Evolutionary conservation across 2,888 invertebrate species (phyloP).

Genomic region (Fabriciana adippe): DNA sequence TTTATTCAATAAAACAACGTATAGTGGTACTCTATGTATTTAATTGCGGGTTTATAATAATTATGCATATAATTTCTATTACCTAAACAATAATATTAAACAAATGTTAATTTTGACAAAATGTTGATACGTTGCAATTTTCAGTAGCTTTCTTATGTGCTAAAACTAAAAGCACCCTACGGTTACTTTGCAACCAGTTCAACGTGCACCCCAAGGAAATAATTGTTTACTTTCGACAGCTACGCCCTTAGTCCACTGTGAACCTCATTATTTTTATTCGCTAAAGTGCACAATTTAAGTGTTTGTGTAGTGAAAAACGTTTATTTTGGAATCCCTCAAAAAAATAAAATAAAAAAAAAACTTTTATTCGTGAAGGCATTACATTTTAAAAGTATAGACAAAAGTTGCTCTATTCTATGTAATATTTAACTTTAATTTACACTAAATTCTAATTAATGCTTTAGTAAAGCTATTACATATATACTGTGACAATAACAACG

Average conservation of each 20-base stretch:
- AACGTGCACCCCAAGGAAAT: slow-evolving; percentile 64
- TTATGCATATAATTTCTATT: no score
- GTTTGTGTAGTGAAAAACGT: neutral
- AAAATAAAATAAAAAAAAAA: no score
- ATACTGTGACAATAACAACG: neutral
- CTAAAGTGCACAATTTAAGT: slow-evolving; percentile 20
- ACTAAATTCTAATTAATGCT: no score
- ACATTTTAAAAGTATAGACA: no score
- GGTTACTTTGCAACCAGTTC: slow-evolving; percentile 59
- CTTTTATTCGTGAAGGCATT: no score
- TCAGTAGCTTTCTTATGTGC: slow-evolving; percentile 49
- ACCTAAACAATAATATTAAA: no score
- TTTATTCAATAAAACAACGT: no score
- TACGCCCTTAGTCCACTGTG: slow-evolving; percentile 48
- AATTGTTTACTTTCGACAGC: slow-evolving; percentile 80
- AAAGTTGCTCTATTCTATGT: no score
- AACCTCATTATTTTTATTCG: slow-evolving; percentile 21
- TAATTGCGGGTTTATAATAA: no score
- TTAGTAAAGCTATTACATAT: no score
- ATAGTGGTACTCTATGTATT: no score
- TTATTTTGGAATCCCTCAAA: neutral
- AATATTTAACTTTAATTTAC: no score
- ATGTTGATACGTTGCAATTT: slow-evolving; percentile 4
- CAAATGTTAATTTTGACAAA: neutral
- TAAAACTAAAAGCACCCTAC: slow-evolving; percentile 54